A percentile compares a stretch with the other conserved stretches of the same genome.
Conservation (phyloP, 2,888 invertebrate genomes). For the Hecatera dysodea region DNA sequence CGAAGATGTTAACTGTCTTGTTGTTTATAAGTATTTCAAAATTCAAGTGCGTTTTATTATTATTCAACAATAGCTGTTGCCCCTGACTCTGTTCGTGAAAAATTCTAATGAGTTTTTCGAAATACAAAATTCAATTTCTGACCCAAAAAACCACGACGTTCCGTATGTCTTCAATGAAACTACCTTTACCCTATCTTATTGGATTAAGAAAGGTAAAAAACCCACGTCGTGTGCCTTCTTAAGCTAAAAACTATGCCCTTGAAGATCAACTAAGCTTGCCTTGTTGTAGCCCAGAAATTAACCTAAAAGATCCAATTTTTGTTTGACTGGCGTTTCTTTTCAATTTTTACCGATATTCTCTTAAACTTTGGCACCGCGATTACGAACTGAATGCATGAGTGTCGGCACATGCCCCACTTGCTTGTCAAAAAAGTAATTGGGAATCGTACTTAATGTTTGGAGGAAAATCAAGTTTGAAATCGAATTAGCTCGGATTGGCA, state of each 20-base stretch:
- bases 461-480: conserved; percentile 54
- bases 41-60: too few species aligned
- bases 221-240: too few species aligned
- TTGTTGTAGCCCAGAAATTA: not conserved
- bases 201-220: not conserved
- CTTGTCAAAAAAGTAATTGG: conserved; percentile 61
- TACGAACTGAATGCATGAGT: conserved; percentile 34
- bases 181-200: not conserved
- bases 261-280: not conserved
- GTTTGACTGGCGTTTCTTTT: conserved; percentile 36
- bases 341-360: conserved; percentile 48
- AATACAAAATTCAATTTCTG: conserved; percentile 5
- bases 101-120: too few species aligned
- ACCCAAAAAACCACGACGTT: not conserved
- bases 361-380: conserved; percentile 49
- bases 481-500: conserved; percentile 47
- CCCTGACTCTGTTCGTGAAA: too few species aligned
- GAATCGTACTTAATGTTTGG: conserved; percentile 50
- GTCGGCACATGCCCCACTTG: conserved; percentile 36
- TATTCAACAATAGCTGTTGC: too few species aligned
- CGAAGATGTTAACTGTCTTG: not conserved
- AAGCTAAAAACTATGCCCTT: not conserved
- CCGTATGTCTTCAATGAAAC: not conserved
- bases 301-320: conserved; percentile 4
- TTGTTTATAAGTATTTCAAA: too few species aligned